A percentile compares a stretch with the other conserved stretches of the same genome.
These are phyloP conservation scores for Gastrophysa polygoni DNA, from an alignment of 2,888 invertebrate species.

Conservation along the genomic window DNA sequence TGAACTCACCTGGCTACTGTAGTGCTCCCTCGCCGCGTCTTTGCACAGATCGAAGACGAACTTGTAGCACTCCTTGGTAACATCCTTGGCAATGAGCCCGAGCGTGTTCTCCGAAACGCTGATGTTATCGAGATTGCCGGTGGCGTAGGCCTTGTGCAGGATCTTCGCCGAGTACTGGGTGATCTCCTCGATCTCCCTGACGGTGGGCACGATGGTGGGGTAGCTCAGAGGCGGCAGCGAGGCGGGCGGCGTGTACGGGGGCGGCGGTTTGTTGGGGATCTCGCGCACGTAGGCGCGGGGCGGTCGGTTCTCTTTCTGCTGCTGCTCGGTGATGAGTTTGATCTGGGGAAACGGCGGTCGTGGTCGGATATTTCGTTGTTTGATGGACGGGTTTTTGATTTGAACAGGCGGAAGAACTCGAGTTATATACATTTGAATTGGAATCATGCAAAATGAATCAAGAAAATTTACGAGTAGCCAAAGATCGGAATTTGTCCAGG, in stretches of 20 bases:
- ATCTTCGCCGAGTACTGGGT: constrained; percentile 58
- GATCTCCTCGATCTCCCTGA: constrained; percentile 59
- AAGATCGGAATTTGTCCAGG: too few species aligned
- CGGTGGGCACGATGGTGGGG: constrained; percentile 55
- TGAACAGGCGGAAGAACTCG: too few species aligned
- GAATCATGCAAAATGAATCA: too few species aligned
- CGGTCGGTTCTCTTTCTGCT: constrained; percentile 61
- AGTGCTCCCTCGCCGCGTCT: constrained; percentile 63
- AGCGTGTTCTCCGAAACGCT: constrained; percentile 50
- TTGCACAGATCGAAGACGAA: constrained; percentile 69
- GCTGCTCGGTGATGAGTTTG: constrained; percentile 62
- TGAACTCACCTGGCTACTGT: too few species aligned
- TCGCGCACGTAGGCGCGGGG: constrained; percentile 67
- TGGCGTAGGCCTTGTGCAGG: constrained; percentile 57
- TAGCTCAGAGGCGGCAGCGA: constrained; percentile 48
- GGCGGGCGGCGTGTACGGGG: constrained; percentile 72
- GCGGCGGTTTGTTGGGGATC: constrained; percentile 77
- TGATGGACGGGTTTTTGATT: too few species aligned
- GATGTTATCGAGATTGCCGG: constrained; percentile 47
- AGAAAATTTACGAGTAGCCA: too few species aligned
- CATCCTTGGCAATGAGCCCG: constrained; percentile 44
- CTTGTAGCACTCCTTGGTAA: constrained; percentile 62
- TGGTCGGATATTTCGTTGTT: not conserved
- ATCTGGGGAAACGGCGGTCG: constrained; percentile 56
- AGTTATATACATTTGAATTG: too few species aligned